Percentiles rank a stretch among this genome's conserved stretches.
Evolutionary conservation across 1,140 invertebrate genomes (phyloP).

Genomic region (Hesperophylax magnus): DNA sequence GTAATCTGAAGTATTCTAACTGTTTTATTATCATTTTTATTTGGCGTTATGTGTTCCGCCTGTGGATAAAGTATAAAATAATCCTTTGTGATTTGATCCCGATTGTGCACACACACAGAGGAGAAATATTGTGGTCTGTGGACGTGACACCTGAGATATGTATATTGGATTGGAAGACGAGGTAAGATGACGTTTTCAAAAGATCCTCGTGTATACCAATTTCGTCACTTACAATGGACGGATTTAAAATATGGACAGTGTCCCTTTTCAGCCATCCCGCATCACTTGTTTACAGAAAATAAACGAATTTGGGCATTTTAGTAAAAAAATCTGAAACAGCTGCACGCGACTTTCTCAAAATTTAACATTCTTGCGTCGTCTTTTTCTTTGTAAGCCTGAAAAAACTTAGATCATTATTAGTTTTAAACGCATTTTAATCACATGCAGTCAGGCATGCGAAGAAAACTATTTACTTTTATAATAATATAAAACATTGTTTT

Average conservation of each 20-base stretch:
- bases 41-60: neutral
- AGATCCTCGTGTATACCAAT: constrained; percentile 14
- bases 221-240: constrained; percentile 44
- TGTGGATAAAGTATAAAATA: neutral
- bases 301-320: neutral
- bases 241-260: constrained; percentile 33
- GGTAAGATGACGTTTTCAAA: constrained; percentile 50
- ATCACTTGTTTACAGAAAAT: neutral
- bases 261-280: neutral
- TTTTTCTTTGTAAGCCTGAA: no score
- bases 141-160: constrained; percentile 51
- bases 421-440: no score
- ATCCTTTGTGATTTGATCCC: constrained; percentile 35
- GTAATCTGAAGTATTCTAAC: neutral
- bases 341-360: neutral
- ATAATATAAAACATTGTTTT: no score
- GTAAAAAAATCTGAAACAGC: neutral
- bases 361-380: neutral
- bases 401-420: no score
- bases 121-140: constrained; percentile 52
- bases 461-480: no score
- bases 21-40: constrained; percentile 8
- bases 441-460: no score
- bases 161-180: constrained; percentile 45
- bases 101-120: constrained; percentile 34